Conservation (phyloP, 2,113 vertebrate genomes). For the Phoenicopterus ruber region DNA sequence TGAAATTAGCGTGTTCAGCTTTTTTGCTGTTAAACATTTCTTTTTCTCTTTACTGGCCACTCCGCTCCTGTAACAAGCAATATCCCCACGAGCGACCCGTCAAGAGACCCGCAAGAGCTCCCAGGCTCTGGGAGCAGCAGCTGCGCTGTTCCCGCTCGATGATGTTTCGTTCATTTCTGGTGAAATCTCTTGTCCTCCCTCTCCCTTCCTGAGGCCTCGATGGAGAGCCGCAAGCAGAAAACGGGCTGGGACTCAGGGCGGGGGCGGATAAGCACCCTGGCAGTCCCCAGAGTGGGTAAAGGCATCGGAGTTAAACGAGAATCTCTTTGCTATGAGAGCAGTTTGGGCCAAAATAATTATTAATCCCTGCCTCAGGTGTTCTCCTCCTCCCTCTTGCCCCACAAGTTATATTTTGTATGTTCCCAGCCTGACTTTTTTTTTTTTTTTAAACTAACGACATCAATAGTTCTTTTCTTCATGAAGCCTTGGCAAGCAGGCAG, state of each 20-base stretch:
- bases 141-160: rapidly evolving
- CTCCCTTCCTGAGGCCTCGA: not conserved
- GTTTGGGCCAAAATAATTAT: not conserved
- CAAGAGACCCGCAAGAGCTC: not conserved
- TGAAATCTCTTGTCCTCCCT: not conserved
- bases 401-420: not conserved
- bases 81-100: not conserved
- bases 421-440: not conserved
- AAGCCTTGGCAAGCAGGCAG: not conserved
- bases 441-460: not conserved
- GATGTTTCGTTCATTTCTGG: not conserved
- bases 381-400: not conserved
- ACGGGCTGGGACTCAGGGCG: rapidly evolving
- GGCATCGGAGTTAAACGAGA: not conserved
- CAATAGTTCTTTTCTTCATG: not conserved
- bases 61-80: not conserved
- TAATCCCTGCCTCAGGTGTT: not conserved
- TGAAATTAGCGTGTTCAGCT: not conserved
- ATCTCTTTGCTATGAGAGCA: not conserved
- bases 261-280: not conserved
- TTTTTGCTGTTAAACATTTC: not conserved
- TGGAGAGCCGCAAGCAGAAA: not conserved
- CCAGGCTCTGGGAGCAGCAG: not conserved
- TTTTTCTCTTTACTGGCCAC: not conserved
- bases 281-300: not conserved